Evolutionary conservation across 2,888 invertebrate genomes (phyloP).

Genomic region (Synergus laeviventris): DNA sequence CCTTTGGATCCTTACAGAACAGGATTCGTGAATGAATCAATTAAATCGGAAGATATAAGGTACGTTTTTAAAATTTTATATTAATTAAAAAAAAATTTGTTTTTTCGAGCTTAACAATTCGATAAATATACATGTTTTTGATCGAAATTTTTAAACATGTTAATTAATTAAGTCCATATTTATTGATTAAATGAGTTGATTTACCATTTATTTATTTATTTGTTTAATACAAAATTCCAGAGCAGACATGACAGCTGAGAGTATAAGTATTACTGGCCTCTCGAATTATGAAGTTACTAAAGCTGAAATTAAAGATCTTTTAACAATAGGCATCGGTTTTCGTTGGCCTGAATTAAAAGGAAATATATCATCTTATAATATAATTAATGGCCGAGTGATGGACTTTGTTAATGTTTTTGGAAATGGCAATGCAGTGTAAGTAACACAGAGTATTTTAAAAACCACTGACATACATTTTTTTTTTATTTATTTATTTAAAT

Average conservation of each 20-base stretch:
- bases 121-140: too few species aligned
- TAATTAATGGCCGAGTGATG: constrained; percentile 39
- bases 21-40: neutral
- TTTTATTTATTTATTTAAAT: neutral
- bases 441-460: neutral
- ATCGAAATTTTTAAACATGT: too few species aligned
- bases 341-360: constrained; percentile 45
- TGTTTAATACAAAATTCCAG: constrained; percentile 18
- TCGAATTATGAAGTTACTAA: constrained; percentile 47
- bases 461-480: too few species aligned
- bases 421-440: constrained; percentile 49
- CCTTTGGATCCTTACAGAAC: constrained; percentile 37
- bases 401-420: constrained; percentile 47
- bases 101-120: too few species aligned
- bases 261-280: constrained; percentile 39
- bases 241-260: constrained; percentile 10
- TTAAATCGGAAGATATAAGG: neutral
- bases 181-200: neutral
- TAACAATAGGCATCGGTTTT: constrained; percentile 41
- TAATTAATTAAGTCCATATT: neutral
- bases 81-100: neutral
- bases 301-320: constrained; percentile 47
- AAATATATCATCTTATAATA: constrained; percentile 36
- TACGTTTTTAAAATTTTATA: constrained; percentile 25
- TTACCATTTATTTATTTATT: neutral